Evolutionary conservation across 2,113 vertebrate genomes (phyloP).

Genomic region (Axis porcinus): DNA sequence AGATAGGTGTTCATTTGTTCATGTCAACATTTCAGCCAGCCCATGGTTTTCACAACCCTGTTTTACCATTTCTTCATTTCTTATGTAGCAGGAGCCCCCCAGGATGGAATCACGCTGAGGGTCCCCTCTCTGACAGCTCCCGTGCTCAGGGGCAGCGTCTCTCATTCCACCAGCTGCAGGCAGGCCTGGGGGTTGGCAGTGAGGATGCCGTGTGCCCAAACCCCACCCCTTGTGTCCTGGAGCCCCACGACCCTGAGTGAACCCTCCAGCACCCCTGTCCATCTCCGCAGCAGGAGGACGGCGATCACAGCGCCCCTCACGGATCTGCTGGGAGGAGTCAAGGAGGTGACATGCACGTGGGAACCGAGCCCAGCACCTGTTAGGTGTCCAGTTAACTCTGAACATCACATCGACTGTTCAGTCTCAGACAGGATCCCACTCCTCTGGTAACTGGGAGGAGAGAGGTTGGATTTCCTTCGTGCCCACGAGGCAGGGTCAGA

Average conservation of each 20-base stretch:
- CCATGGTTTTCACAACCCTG: neutral
- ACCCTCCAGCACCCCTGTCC: neutral
- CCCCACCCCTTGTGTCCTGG: neutral
- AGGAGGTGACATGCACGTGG: no score
- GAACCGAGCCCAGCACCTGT: neutral
- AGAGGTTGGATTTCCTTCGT: neutral
- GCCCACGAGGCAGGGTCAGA: neutral
- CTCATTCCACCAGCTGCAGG: neutral
- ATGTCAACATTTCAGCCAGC: neutral
- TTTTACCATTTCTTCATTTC: neutral
- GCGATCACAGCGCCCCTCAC: rapidly evolving
- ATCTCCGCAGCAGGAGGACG: neutral
- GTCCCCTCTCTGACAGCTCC: neutral
- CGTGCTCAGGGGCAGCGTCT: rapidly evolving
- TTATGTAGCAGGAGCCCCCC: neutral
- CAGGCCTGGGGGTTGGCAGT: neutral
- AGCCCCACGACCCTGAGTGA: rapidly evolving
- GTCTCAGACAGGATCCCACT: neutral
- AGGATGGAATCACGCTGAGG: neutral
- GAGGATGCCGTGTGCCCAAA: neutral
- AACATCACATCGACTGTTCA: rapidly evolving
- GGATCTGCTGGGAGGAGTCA: neutral
- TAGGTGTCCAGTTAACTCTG: neutral
- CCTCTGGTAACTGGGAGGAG: neutral
- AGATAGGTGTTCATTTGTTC: neutral